Conservation (phyloP, 2,113 vertebrate species). For the Cyphomyrus discorhynchus region DNA sequence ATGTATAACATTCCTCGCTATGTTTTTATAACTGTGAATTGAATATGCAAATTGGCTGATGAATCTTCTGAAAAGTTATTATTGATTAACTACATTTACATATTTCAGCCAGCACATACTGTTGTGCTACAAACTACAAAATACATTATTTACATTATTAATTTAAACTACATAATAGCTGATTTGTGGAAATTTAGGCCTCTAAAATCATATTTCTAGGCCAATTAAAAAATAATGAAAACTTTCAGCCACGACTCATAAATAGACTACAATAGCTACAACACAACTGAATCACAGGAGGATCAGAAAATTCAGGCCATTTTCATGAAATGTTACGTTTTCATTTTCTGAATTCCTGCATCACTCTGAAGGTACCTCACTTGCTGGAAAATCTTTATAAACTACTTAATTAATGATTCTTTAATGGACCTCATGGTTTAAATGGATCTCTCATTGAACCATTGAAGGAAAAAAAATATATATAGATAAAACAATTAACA, state of each 20-base stretch:
- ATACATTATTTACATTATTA: background rate
- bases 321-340: background rate
- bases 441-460: background rate
- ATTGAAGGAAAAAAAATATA: background rate
- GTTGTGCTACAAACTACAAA: too few species aligned
- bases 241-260: background rate
- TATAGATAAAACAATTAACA: background rate
- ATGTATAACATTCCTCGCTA: background rate
- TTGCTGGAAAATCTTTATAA: background rate
- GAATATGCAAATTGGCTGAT: background rate
- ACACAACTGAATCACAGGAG: background rate
- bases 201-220: background rate
- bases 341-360: background rate
- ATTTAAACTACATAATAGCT: background rate
- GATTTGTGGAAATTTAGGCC: background rate
- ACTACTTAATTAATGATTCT: background rate
- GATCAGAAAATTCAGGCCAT: background rate
- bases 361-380: background rate
- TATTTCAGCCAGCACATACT: background rate
- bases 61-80: background rate
- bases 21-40: background rate
- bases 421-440: background rate
- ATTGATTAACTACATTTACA: background rate
- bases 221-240: background rate
- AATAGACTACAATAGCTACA: background rate